Evolutionary conservation across 1,140 invertebrate genomes (phyloP), one percentile per base, ranked within the genome.

Genomic region (Papilio dardanus): DNA sequence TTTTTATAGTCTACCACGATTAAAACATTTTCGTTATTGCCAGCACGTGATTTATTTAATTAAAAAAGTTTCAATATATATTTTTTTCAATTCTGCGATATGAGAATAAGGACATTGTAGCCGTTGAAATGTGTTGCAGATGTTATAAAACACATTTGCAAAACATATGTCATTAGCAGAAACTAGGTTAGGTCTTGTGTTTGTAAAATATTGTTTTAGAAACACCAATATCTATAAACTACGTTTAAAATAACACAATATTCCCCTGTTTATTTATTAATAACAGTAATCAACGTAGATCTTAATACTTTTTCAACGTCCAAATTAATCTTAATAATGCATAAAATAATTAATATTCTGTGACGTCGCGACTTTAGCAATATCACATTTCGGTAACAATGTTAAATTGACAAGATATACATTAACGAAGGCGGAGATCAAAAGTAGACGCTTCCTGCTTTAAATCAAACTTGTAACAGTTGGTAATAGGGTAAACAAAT

Each of bases 361-460:
- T 3, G 24, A 62, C 54, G 14, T 21, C n/a, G 4, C 40, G 35
- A 76, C 42, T 28, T 76, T 50, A 69, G 65, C 46, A 66, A 69
- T 74, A 77, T 74, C 65, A 67, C 42, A 77, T 77, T 77, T 62
- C 76, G 74, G 71, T 37, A 67, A 58, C 71, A 76, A 74, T 74
- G 62, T 74, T 74, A 54, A 74, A 76, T 76, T 69, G 73, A 62
- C 74, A 71, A 37, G 66, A 69, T 54, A 71, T 76, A 21, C 46
- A 65, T 71, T 78, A 35, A 40, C 42, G 74, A 58, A 40, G 12
- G 19, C 35, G 6, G 75, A 77, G 82, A 84, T 85, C 79, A 82
- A 83, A 85, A 81, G 76, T 82, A 81, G 71, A 77, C 75, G 42
- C 79, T 88, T 88, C 86, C 83, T 78, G 77, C 28, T 58, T 74